These are phyloP conservation scores for Cantharis lateralis DNA, from an alignment of 2,888 invertebrate genomes.

Conservation along the genomic window DNA sequence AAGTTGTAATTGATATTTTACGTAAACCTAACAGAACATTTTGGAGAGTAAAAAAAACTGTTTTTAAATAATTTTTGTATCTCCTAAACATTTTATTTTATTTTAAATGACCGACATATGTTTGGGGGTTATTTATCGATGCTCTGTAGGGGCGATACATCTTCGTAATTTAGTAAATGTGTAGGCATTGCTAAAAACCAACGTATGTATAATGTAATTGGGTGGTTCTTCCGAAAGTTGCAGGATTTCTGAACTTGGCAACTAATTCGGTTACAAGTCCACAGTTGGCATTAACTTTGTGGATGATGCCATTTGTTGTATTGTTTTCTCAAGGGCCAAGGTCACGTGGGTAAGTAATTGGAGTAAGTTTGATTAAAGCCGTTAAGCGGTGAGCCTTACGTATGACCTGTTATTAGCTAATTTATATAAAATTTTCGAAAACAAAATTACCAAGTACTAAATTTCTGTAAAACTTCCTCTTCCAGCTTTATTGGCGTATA, in stretches of 20 bases:
- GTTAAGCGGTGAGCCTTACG: background rate
- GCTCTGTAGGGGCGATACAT: background rate
- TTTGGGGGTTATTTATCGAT: background rate
- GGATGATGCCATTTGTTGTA: constrained; percentile 13
- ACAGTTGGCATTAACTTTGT: constrained; percentile 13
- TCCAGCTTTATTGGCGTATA: background rate
- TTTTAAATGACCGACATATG: background rate
- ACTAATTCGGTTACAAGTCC: constrained; percentile 7
- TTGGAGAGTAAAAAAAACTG: background rate
- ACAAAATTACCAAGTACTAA: background rate
- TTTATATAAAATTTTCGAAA: background rate
- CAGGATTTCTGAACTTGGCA: constrained; percentile 13
- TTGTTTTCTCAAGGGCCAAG: constrained; percentile 12
- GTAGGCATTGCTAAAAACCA: background rate
- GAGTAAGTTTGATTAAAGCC: background rate
- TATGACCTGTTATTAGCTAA: background rate
- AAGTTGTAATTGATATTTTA: background rate
- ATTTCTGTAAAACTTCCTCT: background rate
- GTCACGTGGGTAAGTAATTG: constrained; percentile 11
- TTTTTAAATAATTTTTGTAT: background rate
- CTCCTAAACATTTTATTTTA: background rate
- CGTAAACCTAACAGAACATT: background rate
- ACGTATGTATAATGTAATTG: background rate
- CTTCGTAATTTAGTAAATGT: background rate
- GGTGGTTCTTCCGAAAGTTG: background rate